These are phyloP conservation scores for Scyliorhinus canicula DNA, from an alignment of 2,797 vertebrate species.

Conservation along the genomic window DNA sequence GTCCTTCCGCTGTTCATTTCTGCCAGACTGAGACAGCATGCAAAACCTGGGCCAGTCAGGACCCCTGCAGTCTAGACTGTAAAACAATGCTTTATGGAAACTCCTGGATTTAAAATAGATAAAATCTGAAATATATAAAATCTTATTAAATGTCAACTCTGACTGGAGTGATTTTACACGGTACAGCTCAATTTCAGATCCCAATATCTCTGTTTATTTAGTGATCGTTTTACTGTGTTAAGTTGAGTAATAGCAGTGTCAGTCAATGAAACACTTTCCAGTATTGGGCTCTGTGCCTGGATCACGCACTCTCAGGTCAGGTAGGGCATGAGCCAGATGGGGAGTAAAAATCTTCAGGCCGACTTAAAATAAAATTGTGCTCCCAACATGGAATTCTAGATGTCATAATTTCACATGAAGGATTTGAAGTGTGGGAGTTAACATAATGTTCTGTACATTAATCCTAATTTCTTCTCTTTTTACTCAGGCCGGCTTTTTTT, in stretches of 20 bases:
- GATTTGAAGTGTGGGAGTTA: not conserved
- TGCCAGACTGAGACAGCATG: not conserved
- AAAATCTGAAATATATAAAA: not conserved
- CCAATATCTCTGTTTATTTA: not conserved
- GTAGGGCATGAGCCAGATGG: not conserved
- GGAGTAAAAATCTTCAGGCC: not conserved
- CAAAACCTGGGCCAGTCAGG: not conserved
- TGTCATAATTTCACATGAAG: not conserved
- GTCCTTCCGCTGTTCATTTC: not conserved
- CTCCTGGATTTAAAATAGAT: not conserved
- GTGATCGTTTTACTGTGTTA: not conserved
- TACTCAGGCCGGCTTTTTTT: not conserved
- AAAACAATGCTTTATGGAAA: not conserved
- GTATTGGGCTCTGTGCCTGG: not conserved
- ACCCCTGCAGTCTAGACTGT: not conserved
- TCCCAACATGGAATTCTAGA: too few species aligned
- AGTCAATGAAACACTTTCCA: not conserved
- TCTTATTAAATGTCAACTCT: not conserved
- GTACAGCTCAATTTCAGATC: not conserved
- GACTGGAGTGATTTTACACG: not conserved
- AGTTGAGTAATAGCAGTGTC: not conserved
- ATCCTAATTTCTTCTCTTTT: not conserved
- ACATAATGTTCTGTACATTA: not conserved
- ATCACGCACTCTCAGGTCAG: not conserved
- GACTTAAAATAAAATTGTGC: too few species aligned